Base-by-base conservation (phyloP, 2,888 invertebrate species). In the Stratiomys singularior region DNA sequence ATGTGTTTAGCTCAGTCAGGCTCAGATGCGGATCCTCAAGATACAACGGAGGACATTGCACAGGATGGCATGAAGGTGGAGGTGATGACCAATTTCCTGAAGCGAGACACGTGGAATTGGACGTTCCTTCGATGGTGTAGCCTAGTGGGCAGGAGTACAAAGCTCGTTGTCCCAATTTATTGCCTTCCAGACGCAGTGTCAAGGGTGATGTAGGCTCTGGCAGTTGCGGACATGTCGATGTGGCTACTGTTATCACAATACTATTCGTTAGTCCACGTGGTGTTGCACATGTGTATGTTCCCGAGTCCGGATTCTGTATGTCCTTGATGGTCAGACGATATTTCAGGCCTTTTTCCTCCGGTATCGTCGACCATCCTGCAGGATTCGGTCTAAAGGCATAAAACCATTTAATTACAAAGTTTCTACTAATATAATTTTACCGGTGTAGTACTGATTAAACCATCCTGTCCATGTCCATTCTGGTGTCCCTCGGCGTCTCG, bases 391-490 rank as follows among this genome's bases (percentile, higher is more conserved):
- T 77, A 64, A 63, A 77, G 71, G 46, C 69, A 77, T 47, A 46
- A 72, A 80, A 63, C 18, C 71, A 79, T 78, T 81, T 79, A 81
- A 78, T 82, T 81, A 81, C 81, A 78, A 77, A 78, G 71, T 78
- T 79, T 77, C 79, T 79, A 56, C 74, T 67, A 63, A 44, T 60
- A 67, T 72, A 63, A 77, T 81, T 84, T 86, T 84, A 94, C 95
- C 94, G 82, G 94, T 93, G 69, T 90, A 90, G 86, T 95, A 94
- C 84, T 93, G 92, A 81, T 94, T 92, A 83, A 91, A 90, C 78
- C 92, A 92, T 77, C 95, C 93, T 0, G 95, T 95, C 95, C 96
- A 96, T 71, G 92, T 93, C 96, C 96, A 96, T 83, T 94, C 93
- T 0, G 96, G 96, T 80, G 93, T 93, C 0, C 96, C 96, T 23